Evolutionary conservation across 2,888 invertebrate species (phyloP), one percentile per base, ranked within the genome.

Genomic region (Ormyrus pomaceus): DNA sequence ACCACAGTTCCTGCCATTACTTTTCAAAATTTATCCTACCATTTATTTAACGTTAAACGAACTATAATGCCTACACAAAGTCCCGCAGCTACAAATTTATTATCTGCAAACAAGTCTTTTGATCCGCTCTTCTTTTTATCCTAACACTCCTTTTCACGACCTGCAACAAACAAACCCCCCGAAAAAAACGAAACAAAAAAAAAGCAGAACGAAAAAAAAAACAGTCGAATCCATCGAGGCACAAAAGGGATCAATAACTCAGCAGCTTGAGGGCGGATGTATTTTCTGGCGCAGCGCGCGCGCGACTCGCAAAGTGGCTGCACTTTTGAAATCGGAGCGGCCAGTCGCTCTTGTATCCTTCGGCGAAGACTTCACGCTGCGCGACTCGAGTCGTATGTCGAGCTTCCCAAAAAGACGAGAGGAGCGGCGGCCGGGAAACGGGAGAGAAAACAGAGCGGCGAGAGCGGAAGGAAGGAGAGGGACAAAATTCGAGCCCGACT

Each of bases 301-400:
- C 9, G 13, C 5, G 9, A 10, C 51, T 53, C 51, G 66, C 51
- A 34, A 51, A 71, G 62, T 64, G 77, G 45, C 34, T 34, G 34
- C 69, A 70, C 48, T 50, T 62, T 61, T 62, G 70, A 70, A 77
- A 77, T 59, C 56, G 11, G 77, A 77, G 58, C n/a, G 56, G 4
- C 11, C n/a, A 3, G 7, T 62, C 4, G 6, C 2, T 10, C 19
- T 66, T 13, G 48, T 34, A 64, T 66, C 59, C 45, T 76, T 76
- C 71, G 58, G 6, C 19, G 71, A 77, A 77, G 59, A 11, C 11
- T n/a, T 59, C 77, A 51, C 58, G 65, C 64, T 71, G 59, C 10
- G 61, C 10, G 61, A 13, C 13, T 34, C 45, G 7, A n/a, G 7
- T 45, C 61, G 56, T 10, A 10, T 34, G 34, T 34, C 10, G 11